Evolutionary conservation across 2,113 vertebrate species (phyloP).

Genomic region (Cyanoramphus novaezelandiae): DNA sequence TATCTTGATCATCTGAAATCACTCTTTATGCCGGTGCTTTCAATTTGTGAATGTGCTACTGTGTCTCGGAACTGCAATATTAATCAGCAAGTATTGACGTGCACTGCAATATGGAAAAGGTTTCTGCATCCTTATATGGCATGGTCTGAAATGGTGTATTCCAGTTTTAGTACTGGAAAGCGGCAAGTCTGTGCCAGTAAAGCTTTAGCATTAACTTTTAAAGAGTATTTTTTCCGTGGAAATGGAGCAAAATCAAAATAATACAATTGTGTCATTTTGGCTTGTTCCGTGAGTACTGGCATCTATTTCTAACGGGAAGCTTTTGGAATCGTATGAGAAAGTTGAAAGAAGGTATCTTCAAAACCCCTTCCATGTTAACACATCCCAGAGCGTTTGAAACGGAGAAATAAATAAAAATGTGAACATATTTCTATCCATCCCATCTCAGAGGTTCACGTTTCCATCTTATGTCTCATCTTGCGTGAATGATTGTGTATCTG

Average conservation of each 20-base stretch:
- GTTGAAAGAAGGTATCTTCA: neutral
- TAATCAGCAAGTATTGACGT: neutral
- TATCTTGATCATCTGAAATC: neutral
- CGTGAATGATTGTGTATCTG: neutral
- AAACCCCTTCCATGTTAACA: neutral
- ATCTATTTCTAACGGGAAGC: neutral
- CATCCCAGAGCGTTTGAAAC: neutral
- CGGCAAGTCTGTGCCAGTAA: neutral
- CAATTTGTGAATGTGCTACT: neutral
- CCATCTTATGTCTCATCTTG: neutral
- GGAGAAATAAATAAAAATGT: neutral
- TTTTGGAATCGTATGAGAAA: neutral
- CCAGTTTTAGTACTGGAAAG: neutral
- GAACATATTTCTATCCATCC: neutral
- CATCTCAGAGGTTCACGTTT: neutral
- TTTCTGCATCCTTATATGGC: neutral
- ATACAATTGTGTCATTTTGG: neutral
- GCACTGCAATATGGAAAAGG: neutral
- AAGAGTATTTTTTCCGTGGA: neutral
- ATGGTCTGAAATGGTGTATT: neutral
- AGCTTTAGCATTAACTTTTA: neutral
- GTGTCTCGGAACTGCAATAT: neutral
- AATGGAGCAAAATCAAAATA: neutral
- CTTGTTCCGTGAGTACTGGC: neutral
- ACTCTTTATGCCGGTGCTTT: neutral